Evolutionary conservation across 1,140 invertebrate genomes (phyloP).

Genomic region (Orussus abietinus): DNA sequence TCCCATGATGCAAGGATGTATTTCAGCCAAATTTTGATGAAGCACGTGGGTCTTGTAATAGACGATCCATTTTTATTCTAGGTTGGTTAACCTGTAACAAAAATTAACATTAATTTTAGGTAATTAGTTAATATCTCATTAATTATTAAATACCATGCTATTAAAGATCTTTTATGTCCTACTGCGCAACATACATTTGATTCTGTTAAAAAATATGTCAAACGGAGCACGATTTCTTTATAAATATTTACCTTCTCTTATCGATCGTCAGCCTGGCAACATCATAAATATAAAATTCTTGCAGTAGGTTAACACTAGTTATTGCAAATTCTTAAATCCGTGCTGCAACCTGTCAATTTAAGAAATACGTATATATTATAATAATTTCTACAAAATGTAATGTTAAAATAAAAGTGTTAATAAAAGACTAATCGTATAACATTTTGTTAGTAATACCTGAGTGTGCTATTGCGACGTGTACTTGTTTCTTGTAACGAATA

Average conservation of each 20-base stretch:
- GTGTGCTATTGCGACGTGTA: no score
- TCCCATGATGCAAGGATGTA: constrained; percentile 41
- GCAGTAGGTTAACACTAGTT: constrained; percentile 10
- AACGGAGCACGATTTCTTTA: background rate
- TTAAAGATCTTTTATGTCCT: no score
- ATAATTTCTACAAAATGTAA: no score
- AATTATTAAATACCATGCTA: no score
- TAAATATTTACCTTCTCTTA: constrained; percentile 21
- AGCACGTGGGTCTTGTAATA: constrained; percentile 48
- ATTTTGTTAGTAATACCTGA: no score
- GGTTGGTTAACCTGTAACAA: constrained; percentile 26
- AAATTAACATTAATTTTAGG: constrained; percentile 15
- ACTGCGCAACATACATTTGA: no score
- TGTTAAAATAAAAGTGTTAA: no score
- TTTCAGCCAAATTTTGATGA: constrained; percentile 52
- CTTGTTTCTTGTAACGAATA: no score
- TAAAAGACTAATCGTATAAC: no score
- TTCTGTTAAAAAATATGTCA: background rate
- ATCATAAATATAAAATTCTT: constrained; percentile 25
- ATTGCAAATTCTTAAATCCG: constrained; percentile 9
- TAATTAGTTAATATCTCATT: no score
- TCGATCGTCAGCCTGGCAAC: constrained; percentile 22
- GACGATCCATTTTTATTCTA: constrained; percentile 40
- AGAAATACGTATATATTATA: no score
- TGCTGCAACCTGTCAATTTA: no score